Conservation (phyloP, 2,888 invertebrate species). For the Kryphioiulus occultus region DNA sequence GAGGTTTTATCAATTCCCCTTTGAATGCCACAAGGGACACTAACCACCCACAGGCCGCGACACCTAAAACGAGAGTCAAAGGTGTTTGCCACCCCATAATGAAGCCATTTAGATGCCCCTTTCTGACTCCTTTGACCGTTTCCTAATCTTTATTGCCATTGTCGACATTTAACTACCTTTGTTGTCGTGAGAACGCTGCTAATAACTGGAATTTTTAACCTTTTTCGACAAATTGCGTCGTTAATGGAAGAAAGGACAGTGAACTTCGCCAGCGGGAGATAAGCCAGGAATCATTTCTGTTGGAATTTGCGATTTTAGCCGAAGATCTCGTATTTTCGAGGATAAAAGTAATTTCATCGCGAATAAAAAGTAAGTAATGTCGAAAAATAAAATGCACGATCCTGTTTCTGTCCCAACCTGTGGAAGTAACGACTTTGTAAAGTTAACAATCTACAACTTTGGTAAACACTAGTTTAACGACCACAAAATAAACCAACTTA, state of each 20-base stretch:
- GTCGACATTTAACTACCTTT: constrained; percentile 26
- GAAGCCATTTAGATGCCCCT: constrained; percentile 35
- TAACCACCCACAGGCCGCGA: constrained; percentile 25
- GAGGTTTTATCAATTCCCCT: constrained; percentile 4
- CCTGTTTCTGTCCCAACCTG: neutral
- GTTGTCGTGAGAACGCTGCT: constrained; percentile 22
- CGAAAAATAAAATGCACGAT: neutral
- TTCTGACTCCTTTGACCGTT: constrained; percentile 25
- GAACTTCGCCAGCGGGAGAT: neutral
- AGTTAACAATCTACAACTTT: neutral
- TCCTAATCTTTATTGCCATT: constrained; percentile 18
- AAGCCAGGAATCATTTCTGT: neutral
- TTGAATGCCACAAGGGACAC: constrained; percentile 1
- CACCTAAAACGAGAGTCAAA: neutral
- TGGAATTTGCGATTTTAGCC: neutral
- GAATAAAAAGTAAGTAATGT: neutral
- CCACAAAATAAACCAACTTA: neutral
- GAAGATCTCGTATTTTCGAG: neutral
- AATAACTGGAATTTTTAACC: constrained; percentile 20
- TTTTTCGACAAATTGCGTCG: constrained; percentile 35
- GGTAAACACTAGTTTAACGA: neutral
- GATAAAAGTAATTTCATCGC: neutral
- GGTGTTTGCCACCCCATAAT: constrained; percentile 18
- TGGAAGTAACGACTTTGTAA: neutral
- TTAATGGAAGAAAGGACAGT: constrained; percentile 2